Evolutionary conservation across 2,888 invertebrate genomes (phyloP).

Genomic region (Pilophorus perplexus): DNA sequence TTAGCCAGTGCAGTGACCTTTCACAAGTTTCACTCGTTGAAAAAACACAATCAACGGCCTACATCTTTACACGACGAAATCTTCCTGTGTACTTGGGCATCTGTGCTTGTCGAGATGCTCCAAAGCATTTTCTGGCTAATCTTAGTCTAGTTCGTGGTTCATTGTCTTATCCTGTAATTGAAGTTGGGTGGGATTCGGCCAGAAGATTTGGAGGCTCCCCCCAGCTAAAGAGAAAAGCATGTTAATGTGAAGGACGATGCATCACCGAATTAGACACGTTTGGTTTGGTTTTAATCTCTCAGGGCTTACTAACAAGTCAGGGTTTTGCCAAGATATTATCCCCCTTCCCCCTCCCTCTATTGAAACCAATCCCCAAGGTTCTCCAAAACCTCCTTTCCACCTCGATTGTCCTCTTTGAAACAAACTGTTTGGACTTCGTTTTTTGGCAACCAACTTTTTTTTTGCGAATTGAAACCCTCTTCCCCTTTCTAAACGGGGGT

Average conservation of each 20-base stretch:
- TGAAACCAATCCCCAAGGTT: not conserved
- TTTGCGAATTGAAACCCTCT: slow-evolving; percentile 4
- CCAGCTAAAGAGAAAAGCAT: slow-evolving; percentile 27
- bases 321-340: slow-evolving; percentile 27
- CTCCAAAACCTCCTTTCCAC: not conserved
- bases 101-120: too few species aligned
- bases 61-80: too few species aligned
- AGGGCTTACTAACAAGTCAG: slow-evolving; percentile 27
- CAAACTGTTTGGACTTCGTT: slow-evolving; percentile 8
- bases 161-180: slow-evolving; percentile 33
- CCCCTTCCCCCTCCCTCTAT: not conserved
- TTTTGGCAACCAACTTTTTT: slow-evolving; percentile 9
- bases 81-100: too few species aligned
- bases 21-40: too few species aligned
- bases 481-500: slow-evolving; percentile 15
- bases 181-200: slow-evolving; percentile 3
- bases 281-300: slow-evolving; percentile 31
- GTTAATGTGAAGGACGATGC: slow-evolving; percentile 27
- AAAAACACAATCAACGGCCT: too few species aligned
- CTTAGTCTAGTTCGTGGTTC: too few species aligned
- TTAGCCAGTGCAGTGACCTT: too few species aligned
- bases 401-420: slow-evolving; percentile 17
- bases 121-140: too few species aligned
- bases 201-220: not conserved
- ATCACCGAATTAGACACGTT: slow-evolving; percentile 37